These are phyloP conservation scores for Drosophila rhopaloa DNA, from an alignment of 1,140 invertebrate genomes.

Conservation along the genomic window DNA sequence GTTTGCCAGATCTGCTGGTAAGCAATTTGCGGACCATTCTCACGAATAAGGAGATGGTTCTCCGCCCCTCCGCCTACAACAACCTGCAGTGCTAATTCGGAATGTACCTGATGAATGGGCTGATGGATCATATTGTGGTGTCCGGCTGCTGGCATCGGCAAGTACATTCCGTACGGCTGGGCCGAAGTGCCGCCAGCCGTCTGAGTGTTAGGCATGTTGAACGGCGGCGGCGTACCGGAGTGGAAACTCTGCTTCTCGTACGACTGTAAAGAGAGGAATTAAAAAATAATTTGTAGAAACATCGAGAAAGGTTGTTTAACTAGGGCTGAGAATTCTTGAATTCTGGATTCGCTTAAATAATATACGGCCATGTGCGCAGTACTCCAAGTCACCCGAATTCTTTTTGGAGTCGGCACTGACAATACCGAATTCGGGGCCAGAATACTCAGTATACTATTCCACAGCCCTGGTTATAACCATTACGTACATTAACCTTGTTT, in stretches of 20 bases:
- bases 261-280: slow-evolving; percentile 86
- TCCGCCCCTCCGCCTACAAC: slow-evolving; percentile 41
- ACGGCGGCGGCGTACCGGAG: slow-evolving; percentile 92
- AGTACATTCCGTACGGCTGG: slow-evolving; percentile 89
- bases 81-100: slow-evolving; percentile 36
- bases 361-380: background rate
- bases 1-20: slow-evolving; percentile 44
- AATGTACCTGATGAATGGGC: slow-evolving; percentile 89
- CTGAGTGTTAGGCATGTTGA: slow-evolving; percentile 90
- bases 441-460: background rate
- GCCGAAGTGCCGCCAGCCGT: slow-evolving; percentile 89
- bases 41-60: slow-evolving; percentile 14
- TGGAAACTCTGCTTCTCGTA: slow-evolving; percentile 94
- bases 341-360: background rate
- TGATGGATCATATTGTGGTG: slow-evolving; percentile 90
- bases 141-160: slow-evolving; percentile 89
- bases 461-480: slow-evolving; percentile 31
- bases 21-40: slow-evolving; percentile 10
- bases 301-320: slow-evolving; percentile 7
- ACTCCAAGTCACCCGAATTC: no score
- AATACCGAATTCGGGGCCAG: background rate
- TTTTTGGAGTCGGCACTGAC: no score
- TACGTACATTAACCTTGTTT: slow-evolving; percentile 90
- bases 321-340: slow-evolving; percentile 19
- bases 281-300: background rate